Base-by-base conservation (phyloP, 2,888 invertebrate genomes). In the Baccha elongata region DNA sequence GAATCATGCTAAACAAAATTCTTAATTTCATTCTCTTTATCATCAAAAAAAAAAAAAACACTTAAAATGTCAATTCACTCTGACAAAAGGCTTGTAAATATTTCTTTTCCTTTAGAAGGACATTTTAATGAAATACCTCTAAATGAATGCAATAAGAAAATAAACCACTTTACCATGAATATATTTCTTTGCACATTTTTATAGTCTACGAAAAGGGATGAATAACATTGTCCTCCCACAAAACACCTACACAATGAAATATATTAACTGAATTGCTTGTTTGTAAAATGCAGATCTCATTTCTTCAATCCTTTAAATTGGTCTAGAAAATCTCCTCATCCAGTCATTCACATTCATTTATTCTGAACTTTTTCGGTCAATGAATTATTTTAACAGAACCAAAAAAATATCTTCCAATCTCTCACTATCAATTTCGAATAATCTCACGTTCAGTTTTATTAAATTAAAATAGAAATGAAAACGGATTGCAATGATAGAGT, bases 391-490 rank as follows among this genome's bases (percentile, higher is more conserved):
- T 26, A 7, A 1, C 7, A 1, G 8, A 6, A 19, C 1, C n/a
- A 32, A 8, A 29, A 23, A 23, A 23, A 23, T 8, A 11, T 52
- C 2, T 19, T 1, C 3, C 42, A 42, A 35, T 55, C 8, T 42
- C 15, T 46, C 42, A 46, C 65, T 71, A 65, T 67, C 73, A 73
- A 79, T 73, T 79, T 52, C 48, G 60, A 73, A 79, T 53, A 68
- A 46, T 68, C 53, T 73, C 78, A 79, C 78, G 78, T 73, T 73
- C 53, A 35, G 1, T 4, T 37, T 53, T 62, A 79, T 79, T 67
- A 60, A 79, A 79, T 73, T 37, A 48, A 73, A 79, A 65, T 60
- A 32, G 40, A 48, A 55, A 64, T 55, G 62, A 53, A 26, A 73
- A 67, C 8, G 46, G 40, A 72, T 26, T 29, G 65, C 5, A 32